Conservation (phyloP, 2,113 vertebrate species). For the Dicrurus megarhynchus region DNA sequence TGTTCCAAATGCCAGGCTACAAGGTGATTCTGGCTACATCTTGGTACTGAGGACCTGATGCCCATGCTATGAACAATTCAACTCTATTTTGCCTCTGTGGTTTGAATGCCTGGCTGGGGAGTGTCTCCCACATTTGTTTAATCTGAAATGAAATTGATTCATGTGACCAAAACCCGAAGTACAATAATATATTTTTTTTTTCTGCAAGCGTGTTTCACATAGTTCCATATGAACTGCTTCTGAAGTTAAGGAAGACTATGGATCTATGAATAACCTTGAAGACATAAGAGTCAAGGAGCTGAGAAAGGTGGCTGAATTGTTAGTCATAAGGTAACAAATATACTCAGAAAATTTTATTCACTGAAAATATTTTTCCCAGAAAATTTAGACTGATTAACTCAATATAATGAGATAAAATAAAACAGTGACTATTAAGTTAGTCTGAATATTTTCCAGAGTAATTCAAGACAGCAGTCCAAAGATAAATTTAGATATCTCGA, state of each 20-base stretch:
- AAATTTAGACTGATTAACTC: background rate
- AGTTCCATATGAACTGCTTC: background rate
- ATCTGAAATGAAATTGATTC: background rate
- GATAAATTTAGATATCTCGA: background rate
- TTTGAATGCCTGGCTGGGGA: background rate
- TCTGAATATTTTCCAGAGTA: background rate
- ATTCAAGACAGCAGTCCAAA: background rate
- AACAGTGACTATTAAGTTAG: background rate
- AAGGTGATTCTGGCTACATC: background rate
- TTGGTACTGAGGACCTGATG: background rate
- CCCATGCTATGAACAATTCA: background rate
- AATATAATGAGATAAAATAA: background rate
- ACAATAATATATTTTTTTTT: background rate
- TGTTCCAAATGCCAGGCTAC: background rate
- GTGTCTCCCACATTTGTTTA: background rate
- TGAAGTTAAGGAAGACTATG: background rate
- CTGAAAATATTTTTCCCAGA: background rate
- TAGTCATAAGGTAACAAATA: background rate
- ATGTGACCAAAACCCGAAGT: fast-evolving
- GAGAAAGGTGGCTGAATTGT: background rate
- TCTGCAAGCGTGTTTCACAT: background rate
- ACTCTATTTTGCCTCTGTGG: background rate
- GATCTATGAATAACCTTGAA: background rate
- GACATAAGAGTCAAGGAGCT: background rate
- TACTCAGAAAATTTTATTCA: background rate